Evolutionary conservation across 2,113 vertebrate genomes (phyloP).

Genomic region (Daphoenositta chrysoptera): DNA sequence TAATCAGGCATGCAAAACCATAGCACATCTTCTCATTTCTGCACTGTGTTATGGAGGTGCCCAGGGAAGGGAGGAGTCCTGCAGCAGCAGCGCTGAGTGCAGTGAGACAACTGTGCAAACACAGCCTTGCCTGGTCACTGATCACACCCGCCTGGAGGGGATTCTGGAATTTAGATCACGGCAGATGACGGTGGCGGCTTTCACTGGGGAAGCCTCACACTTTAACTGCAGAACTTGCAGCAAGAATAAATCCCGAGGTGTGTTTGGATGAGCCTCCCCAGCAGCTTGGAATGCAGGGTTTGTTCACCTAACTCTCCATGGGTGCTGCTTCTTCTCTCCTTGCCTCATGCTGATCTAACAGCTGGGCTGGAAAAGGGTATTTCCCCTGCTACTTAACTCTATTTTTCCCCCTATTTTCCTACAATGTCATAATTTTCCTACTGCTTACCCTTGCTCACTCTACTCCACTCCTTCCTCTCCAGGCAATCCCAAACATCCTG

Average conservation of each 20-base stretch:
- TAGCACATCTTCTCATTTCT: neutral
- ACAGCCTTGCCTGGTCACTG: neutral
- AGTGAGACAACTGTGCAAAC: neutral
- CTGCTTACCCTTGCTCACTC: neutral
- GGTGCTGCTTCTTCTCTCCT: neutral
- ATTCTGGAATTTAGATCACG: neutral
- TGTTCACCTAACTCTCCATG: neutral
- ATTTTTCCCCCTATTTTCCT: neutral
- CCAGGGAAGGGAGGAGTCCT: neutral
- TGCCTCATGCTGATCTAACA: neutral
- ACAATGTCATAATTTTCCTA: neutral
- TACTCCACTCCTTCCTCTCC: neutral
- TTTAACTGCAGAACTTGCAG: neutral
- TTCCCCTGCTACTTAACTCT: neutral
- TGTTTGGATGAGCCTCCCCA: neutral
- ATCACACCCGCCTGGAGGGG: neutral
- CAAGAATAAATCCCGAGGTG: neutral
- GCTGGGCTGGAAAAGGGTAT: neutral
- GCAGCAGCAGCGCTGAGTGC: neutral
- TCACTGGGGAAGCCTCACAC: neutral
- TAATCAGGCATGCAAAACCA: neutral
- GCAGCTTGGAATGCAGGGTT: neutral
- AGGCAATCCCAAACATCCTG: neutral
- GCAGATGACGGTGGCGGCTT: neutral
- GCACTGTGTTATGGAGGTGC: neutral